A percentile compares a stretch with the other conserved stretches of the same genome.
Evolutionary conservation across 2,113 vertebrate species (phyloP).

Genomic region (Rhea americana): DNA sequence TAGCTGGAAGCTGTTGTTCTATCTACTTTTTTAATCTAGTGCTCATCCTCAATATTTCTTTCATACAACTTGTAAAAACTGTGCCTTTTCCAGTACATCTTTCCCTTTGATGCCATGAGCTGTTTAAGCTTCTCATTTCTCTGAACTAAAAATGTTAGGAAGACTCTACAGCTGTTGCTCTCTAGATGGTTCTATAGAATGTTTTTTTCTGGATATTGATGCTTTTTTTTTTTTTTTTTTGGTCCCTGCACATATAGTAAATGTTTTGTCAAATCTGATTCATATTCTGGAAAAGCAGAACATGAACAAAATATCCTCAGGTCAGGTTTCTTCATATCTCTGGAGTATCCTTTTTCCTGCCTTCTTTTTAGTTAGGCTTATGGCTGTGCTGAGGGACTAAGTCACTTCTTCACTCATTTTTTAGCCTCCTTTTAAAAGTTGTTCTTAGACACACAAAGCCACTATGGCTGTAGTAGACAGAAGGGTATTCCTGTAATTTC

Average conservation of each 20-base stretch:
- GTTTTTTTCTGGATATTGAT: slow-evolving; percentile 10
- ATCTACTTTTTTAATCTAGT: slow-evolving; percentile 20
- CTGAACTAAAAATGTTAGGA: background rate
- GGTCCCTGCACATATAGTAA: background rate
- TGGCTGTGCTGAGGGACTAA: background rate
- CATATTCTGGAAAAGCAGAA: background rate
- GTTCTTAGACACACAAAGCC: background rate
- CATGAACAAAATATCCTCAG: background rate
- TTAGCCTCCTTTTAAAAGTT: background rate
- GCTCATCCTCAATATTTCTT: slow-evolving; percentile 14
- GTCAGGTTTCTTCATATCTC: background rate
- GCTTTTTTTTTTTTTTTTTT: background rate
- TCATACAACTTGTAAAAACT: background rate
- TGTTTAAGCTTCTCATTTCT: background rate
- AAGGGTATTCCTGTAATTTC: background rate
- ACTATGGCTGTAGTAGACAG: background rate
- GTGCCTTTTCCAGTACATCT: background rate
- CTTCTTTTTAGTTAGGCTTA: background rate
- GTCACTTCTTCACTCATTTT: background rate
- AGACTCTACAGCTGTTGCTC: background rate
- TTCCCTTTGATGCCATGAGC: background rate
- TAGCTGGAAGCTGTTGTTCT: slow-evolving; percentile 29
- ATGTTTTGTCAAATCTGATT: background rate
- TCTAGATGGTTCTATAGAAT: background rate
- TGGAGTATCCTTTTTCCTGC: background rate